Evolutionary conservation across 2,888 invertebrate genomes (phyloP), one percentile per base, ranked within the genome.

Genomic region (Blastobasis adustella): DNA sequence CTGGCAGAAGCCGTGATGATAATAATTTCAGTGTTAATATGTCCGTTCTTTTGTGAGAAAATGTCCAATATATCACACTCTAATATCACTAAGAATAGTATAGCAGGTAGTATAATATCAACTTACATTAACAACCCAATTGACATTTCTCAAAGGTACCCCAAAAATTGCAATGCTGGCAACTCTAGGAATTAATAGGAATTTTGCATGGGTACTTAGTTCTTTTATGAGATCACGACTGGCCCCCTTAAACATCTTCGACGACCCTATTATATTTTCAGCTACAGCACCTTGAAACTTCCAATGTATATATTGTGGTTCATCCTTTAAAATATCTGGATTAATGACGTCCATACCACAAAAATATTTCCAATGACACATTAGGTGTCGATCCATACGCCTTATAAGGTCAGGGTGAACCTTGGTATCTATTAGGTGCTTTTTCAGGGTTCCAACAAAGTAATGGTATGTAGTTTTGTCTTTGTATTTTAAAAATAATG

Each of bases 301-400:
- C 79, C 76, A 79, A 51, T 70, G 82, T 50, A 84, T 71, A 54
- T 81, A 79, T 57, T 71, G 75, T 8, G 84, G 80, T 55, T 82
- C 80, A 50, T 73, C 58, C 58, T 69, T 72, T 45, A 80, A 54
- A 5, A 65, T 50, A 56, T 72, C 70, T 3, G 76, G 73, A 44
- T 76, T 58, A 60, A 81, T 65, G 0, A 82, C 67, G 55, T 82
- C 81, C 53, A 68, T 67, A 5, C 83, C 82, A 45, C 68, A 65
- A 53, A 73, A 78, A 61, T 81, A 78, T 56, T 77, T 82, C 82
- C 84, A 85, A 54, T 83, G 78, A 42, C 82, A 83, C 10, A 58
- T n/a, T 47, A 84, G 64, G 62, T 82, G 82, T 54, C 64, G 71
- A 40, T 79, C 65, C 37, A 85, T 59, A 6, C 82, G 73, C 47